Evolutionary conservation across 2,113 vertebrate genomes (phyloP), one percentile per base, ranked within the genome.

Genomic region (Ivindomyrus marchei): DNA sequence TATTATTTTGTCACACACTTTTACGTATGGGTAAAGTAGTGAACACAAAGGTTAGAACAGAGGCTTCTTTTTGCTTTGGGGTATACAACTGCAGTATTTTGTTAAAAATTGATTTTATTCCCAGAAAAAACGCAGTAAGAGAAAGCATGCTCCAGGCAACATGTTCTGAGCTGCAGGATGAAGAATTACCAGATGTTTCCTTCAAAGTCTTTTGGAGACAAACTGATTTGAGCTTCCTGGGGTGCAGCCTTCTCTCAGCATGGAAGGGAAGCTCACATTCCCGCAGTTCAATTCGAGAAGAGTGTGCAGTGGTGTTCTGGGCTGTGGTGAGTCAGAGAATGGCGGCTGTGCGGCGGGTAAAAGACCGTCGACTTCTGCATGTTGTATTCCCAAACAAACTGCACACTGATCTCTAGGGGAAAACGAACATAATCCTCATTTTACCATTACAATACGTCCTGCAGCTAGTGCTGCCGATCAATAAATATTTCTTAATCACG

Each of bases 131-230:
- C 42, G 88, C 3, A 62, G 36, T 27, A 53, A 90, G 89, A 15
- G 90, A 89, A 89, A 91, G 88, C 77, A 3, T 4, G 93, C 93
- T 93, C 89, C 70, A 58, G 92, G 93, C 92, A 90, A 91, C 49
- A 66, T 92, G 90, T 93, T 92, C 21, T 80, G 91, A 92, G 93
- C 89, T 88, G 19, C 1, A 52, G 92, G 92, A 94, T 92, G 91
- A 93, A 93, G 92, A 89, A 42, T 87, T 88, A 89, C 85, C 87
- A 91, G 90, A 88, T 47, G 50, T 87, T 92, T 45, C 88, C 91
- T 89, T 90, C 90, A 91, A 92, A 86, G 62, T 36, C 62, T 83
- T 7, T 80, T 66, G 74, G 53, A 88, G 46, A 11, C 62, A 88
- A 58, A 91, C 84, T 39, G 62, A 88, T 91, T 91, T 90, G 39